Conservation (phyloP, 2,797 vertebrate genomes). For the Allobates femoralis region DNA sequence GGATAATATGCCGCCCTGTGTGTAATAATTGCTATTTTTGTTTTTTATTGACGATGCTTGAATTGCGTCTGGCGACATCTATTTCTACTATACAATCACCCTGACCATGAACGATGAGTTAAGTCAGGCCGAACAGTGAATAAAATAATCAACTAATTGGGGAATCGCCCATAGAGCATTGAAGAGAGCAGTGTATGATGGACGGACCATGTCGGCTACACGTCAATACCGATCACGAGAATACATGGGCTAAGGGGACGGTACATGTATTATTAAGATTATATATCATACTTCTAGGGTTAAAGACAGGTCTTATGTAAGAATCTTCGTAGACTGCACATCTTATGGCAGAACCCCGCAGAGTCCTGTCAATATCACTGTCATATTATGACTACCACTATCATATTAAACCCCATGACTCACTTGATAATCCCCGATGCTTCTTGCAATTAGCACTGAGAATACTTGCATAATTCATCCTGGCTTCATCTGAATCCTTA, state of each 20-base stretch:
- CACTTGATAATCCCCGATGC: not conserved
- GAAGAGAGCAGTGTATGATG: too few species aligned
- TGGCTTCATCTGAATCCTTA: not conserved
- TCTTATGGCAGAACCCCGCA: not conserved
- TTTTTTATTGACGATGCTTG: not conserved
- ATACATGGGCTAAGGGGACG: too few species aligned
- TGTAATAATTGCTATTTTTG: conserved; percentile 2
- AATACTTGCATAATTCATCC: conserved; percentile 21
- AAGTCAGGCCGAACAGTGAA: too few species aligned
- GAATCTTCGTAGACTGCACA: not conserved
- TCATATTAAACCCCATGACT: conserved; percentile 3
- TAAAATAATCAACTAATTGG: too few species aligned
- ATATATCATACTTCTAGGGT: too few species aligned
- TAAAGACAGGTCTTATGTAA: not conserved
- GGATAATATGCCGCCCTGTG: not conserved
- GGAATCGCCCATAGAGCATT: too few species aligned
- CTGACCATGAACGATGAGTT: not conserved
- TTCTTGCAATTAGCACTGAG: not conserved
- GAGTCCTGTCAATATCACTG: conserved; percentile 1
- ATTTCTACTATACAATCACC: not conserved
- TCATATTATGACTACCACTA: not conserved
- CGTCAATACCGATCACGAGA: not conserved
- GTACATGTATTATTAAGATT: too few species aligned
- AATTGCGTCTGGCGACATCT: not conserved
- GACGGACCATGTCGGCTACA: not conserved